A percentile compares a stretch with the other conserved stretches of the same genome.
phyloP scores from a whole-genome alignment of 2,888 invertebrate genomes.

The Lithosia quadra region DNA sequence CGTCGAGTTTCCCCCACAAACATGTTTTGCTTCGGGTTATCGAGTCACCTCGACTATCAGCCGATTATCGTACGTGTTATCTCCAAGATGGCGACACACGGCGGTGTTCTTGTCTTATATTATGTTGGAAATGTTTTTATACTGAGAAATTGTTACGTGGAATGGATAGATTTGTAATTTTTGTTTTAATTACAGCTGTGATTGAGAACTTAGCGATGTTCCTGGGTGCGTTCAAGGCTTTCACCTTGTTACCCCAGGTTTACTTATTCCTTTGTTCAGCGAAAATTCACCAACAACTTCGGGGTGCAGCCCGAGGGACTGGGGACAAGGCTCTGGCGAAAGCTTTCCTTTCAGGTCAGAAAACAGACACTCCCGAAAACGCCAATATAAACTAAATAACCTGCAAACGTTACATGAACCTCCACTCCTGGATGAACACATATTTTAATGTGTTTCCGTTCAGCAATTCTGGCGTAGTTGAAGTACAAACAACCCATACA shows the following conservation, averaged over 20 bases:
- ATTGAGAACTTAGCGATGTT: not conserved
- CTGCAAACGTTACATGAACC: too few relatives aligned
- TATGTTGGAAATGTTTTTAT: constrained; percentile 8
- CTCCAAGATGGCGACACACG: constrained; percentile 39
- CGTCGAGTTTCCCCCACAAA: constrained; percentile 38
- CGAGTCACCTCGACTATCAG: constrained; percentile 45
- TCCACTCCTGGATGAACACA: too few relatives aligned
- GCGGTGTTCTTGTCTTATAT: constrained; percentile 18
- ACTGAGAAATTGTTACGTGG: not conserved
- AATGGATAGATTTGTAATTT: not conserved
- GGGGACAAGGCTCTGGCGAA: too few relatives aligned
- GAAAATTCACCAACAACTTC: too few relatives aligned
- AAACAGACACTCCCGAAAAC: too few relatives aligned
- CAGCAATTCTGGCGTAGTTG: too few relatives aligned
- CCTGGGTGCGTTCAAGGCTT: not conserved
- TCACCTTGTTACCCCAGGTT: too few relatives aligned
- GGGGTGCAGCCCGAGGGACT: too few relatives aligned
- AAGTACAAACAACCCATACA: too few relatives aligned
- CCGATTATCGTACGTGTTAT: constrained; percentile 44
- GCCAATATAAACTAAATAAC: too few relatives aligned
- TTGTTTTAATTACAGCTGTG: not conserved
- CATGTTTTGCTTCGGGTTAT: constrained; percentile 43
- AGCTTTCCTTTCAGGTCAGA: too few relatives aligned
- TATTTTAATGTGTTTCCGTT: too few relatives aligned
- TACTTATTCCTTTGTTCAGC: not conserved